Base-by-base conservation (phyloP, 2,888 invertebrate species). In the Steinernema scapterisci region DNA sequence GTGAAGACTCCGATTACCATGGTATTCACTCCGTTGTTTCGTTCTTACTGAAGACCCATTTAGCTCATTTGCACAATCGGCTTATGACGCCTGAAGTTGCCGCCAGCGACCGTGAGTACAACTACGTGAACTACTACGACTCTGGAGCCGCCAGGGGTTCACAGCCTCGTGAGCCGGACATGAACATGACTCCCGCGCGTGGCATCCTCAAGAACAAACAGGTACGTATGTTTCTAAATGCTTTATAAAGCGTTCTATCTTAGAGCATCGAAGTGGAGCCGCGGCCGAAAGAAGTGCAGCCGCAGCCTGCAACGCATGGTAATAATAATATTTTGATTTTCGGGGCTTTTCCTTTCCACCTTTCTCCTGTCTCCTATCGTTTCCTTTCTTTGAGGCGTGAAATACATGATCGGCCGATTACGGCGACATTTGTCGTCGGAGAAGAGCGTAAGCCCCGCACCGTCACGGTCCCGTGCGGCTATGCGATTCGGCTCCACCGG, bases 131-230 rank as follows among this genome's bases (percentile, higher is more conserved):
- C 74, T 86, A 86, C 74, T 84, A 86, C 73, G 86, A 86, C 75
- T 80, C 83, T 16, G 76, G 81, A 75, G 16, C 48, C 44, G 70
- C 73, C 6, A 27, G 76, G 21, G 73, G 54, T 23, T 81, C 81
- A 2, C 76, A 79, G 72, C 73, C 78, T n/a, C 56, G 76, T 2
- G 80, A 73, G 21, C 45, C 76, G 25, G 82, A 82, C 73, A 70
- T 79, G 43, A 63, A 72, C 45, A 19, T 77, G 54, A 38, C 76
- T 27, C 79, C 81, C 9, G 25, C 74, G 76, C 81, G 73, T 75
- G 83, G 77, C 77, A 87, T 87, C 76, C 79, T 86, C 27, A 86
- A 86, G 76, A 87, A 85, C 75, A 85, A 83, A 76, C 84, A 84
- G 77, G 82, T 79, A 46, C 45, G 25, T 25, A 6, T 11, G 52